These are phyloP conservation scores for Ascaphus truei DNA, from an alignment of 2,113 vertebrate species.

Conservation along the genomic window DNA sequence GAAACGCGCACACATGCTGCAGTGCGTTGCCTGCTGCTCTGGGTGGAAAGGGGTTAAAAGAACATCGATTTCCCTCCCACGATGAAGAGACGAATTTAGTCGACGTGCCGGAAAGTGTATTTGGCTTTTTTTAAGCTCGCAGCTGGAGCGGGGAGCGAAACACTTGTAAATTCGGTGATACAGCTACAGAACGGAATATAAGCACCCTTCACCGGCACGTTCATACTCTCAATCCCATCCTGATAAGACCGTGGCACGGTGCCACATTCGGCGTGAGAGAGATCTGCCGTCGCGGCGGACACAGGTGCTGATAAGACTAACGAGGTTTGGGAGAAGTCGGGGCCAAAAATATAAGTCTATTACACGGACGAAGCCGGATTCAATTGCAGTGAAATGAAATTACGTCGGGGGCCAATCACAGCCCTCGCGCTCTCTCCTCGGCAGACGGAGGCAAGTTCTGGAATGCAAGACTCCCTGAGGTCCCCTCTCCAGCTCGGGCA, in stretches of 20 bases:
- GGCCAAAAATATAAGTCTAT: conserved; percentile 10
- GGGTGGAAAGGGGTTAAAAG: no score
- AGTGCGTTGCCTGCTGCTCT: no score
- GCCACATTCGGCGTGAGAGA: conserved; percentile 3
- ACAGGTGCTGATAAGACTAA: conserved; percentile 27
- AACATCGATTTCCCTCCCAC: no score
- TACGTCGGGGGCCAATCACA: neutral
- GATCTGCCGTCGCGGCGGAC: conserved; percentile 7
- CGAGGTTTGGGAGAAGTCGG: conserved; percentile 19
- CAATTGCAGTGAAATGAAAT: conserved; percentile 18
- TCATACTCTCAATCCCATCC: conserved; percentile 3
- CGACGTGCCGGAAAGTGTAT: no score
- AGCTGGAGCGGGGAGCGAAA: no score
- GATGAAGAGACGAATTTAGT: no score
- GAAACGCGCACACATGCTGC: no score
- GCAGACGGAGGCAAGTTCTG: neutral
- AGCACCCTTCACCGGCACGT: neutral
- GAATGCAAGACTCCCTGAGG: neutral
- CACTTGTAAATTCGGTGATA: conserved; percentile 1
- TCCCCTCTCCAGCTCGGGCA: neutral
- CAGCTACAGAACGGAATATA: neutral
- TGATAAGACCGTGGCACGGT: conserved; percentile 7
- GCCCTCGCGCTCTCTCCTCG: neutral
- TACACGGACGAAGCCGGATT: neutral
- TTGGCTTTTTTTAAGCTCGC: no score